A percentile compares a stretch with the other conserved stretches of the same genome.
These are phyloP conservation scores for Synanthedon andrenaeformis DNA, from an alignment of 2,888 invertebrate genomes.

Conservation along the genomic window DNA sequence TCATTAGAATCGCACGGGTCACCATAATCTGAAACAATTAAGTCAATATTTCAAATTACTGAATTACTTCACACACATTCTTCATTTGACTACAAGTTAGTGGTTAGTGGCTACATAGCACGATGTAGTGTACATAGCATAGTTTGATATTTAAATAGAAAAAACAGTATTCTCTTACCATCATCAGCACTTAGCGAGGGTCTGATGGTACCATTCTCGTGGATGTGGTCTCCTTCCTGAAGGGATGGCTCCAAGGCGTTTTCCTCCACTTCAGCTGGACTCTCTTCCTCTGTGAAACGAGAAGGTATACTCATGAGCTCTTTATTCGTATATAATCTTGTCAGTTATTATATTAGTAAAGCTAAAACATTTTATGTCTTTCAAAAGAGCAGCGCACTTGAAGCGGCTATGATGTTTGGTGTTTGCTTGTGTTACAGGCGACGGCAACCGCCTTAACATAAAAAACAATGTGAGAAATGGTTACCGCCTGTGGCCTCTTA, in stretches of 20 bases:
- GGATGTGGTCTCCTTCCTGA: conserved; percentile 43
- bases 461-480: no score
- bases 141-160: no score
- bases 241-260: conserved; percentile 47
- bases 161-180: background rate
- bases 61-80: no score
- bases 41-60: background rate
- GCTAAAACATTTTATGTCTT: background rate
- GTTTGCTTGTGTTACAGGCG: no score
- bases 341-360: background rate
- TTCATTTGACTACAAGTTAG: no score
- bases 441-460: no score
- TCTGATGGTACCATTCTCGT: conserved; percentile 46
- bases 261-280: conserved; percentile 34
- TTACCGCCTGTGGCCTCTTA: no score
- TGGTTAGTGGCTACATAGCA: no score
- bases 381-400: no score
- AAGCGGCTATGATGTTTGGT: no score
- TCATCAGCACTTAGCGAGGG: conserved; percentile 17
- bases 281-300: conserved; percentile 22
- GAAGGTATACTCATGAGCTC: background rate
- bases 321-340: no score
- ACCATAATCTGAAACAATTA: conserved; percentile 39
- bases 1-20: conserved; percentile 42
- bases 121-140: no score